Percentiles rank a stretch among this genome's conserved stretches.
These are phyloP conservation scores for Blennius ocellaris DNA, from an alignment of 2,113 vertebrate genomes.

Conservation along the genomic window DNA sequence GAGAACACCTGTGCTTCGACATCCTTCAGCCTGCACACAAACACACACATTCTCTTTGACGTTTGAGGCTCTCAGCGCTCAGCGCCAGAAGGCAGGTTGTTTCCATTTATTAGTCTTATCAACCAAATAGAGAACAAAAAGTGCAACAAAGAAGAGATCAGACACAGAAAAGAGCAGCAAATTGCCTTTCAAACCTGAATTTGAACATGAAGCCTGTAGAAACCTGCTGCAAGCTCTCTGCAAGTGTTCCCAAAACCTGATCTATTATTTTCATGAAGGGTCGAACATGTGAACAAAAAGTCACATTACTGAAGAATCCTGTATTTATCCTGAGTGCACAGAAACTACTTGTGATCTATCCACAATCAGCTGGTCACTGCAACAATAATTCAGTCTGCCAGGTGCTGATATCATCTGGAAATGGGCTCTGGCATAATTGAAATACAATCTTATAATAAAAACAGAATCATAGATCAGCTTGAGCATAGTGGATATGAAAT, in stretches of 20 bases:
- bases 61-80: slow-evolving; percentile 7
- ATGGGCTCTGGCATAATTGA: too few relatives aligned
- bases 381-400: not conserved
- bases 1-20: slow-evolving; percentile 72
- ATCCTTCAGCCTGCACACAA: slow-evolving; percentile 42
- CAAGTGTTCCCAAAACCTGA: not conserved
- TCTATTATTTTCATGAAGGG: not conserved
- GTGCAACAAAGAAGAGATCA: not conserved
- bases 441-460: too few relatives aligned
- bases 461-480: too few relatives aligned
- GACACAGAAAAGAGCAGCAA: not conserved
- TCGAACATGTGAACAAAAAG: slow-evolving; percentile 3
- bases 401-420: not conserved
- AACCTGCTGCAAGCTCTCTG: not conserved
- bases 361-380: slow-evolving; percentile 8
- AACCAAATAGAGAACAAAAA: not conserved
- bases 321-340: slow-evolving; percentile 15
- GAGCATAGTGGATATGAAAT: too few relatives aligned
- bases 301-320: slow-evolving; percentile 43
- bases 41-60: slow-evolving; percentile 36
- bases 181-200: not conserved
- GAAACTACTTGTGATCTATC: not conserved
- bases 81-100: slow-evolving; percentile 3
- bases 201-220: not conserved
- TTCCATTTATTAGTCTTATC: not conserved